These are phyloP conservation scores for Cassiopea andromeda DNA, from an alignment of 30 jellyfish, hydroid and myxozoan genomes.

Conservation along the genomic window DNA sequence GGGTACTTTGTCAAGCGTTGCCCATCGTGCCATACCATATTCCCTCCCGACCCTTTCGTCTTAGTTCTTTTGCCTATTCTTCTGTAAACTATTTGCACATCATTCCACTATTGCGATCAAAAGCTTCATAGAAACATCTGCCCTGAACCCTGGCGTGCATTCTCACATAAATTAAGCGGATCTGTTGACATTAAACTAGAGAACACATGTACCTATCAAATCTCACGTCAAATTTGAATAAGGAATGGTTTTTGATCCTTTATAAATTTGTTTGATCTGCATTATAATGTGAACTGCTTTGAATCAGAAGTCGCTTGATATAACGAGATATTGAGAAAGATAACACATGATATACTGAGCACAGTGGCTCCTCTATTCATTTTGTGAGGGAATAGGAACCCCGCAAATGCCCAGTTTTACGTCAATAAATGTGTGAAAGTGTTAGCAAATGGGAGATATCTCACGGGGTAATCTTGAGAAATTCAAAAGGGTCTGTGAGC, in stretches of 20 bases:
- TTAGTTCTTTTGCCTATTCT: too few relatives aligned
- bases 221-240: neutral
- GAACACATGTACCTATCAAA: neutral
- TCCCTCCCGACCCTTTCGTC: too few relatives aligned
- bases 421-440: too few relatives aligned
- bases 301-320: neutral
- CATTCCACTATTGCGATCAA: neutral
- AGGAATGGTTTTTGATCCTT: neutral
- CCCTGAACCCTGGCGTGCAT: neutral
- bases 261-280: neutral
- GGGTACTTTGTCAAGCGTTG: too few relatives aligned
- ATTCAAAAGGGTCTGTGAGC: too few relatives aligned
- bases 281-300: neutral
- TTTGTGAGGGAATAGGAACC: too few relatives aligned
- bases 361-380: neutral
- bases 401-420: too few relatives aligned
- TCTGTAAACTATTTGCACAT: too few relatives aligned
- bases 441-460: too few relatives aligned
- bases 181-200: neutral
- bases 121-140: neutral
- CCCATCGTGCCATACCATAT: too few relatives aligned
- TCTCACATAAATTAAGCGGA: conserved; percentile 18
- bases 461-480: too few relatives aligned
- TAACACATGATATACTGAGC: neutral
- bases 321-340: neutral